A percentile compares a stretch with the other conserved stretches of the same genome.
Evolutionary conservation across 2,888 invertebrate species (phyloP).

Genomic region (Pseudococcus viburni): DNA sequence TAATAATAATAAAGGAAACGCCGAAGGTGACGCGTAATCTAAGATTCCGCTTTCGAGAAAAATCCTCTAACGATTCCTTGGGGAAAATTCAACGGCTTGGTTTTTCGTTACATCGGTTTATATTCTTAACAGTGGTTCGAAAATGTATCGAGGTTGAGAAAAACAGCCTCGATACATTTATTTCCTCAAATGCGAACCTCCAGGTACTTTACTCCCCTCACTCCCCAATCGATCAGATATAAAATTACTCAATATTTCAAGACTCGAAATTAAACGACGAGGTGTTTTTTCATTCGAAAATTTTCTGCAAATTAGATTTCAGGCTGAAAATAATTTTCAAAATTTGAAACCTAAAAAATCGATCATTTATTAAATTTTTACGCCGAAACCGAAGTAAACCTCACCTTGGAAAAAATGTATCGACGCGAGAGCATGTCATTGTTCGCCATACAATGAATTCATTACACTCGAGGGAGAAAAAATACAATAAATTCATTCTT

Average conservation of each 20-base stretch:
- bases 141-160: background rate
- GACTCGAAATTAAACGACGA: no score
- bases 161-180: background rate
- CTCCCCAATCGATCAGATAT: no score
- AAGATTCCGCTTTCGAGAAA: slow-evolving; percentile 16
- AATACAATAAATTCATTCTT: slow-evolving; percentile 8
- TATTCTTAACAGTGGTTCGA: slow-evolving; percentile 13
- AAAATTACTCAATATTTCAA: no score
- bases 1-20: slow-evolving; percentile 24
- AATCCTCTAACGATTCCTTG: slow-evolving; percentile 35
- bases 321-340: no score
- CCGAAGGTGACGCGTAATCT: slow-evolving; percentile 26
- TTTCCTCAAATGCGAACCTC: no score
- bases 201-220: no score
- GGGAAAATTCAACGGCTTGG: slow-evolving; percentile 32
- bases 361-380: background rate
- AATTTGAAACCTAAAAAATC: no score
- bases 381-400: no score
- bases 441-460: background rate
- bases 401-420: background rate
- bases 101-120: slow-evolving; percentile 10
- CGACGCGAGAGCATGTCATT: background rate
- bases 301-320: no score
- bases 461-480: background rate
- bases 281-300: no score